Evolutionary conservation across 1,140 invertebrate species (phyloP).

Genomic region (Phymastichus coffea): DNA sequence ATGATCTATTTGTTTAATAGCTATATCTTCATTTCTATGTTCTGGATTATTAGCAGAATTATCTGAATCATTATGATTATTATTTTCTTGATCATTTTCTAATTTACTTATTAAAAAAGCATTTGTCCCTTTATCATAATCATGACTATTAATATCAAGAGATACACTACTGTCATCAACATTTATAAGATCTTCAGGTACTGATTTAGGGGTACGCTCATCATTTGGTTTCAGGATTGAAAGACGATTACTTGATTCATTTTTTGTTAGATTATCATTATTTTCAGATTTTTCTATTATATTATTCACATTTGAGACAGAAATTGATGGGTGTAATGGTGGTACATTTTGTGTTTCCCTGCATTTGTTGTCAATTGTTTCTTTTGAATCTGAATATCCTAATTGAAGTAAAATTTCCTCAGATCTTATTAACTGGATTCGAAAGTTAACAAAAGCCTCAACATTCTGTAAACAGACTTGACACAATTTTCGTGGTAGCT

Average conservation of each 20-base stretch:
- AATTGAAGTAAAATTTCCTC: conserved; percentile 19
- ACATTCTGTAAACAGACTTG: conserved; percentile 32
- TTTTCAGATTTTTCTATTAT: not conserved
- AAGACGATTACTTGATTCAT: not conserved
- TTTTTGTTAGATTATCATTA: no score
- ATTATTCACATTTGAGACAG: not conserved
- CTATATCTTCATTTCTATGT: conserved; percentile 10
- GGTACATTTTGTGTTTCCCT: not conserved
- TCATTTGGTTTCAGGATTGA: no score
- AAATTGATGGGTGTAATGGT: not conserved
- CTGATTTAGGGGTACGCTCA: not conserved
- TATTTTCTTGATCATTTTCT: conserved; percentile 33
- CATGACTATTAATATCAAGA: conserved; percentile 16
- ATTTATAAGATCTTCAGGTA: conserved; percentile 32
- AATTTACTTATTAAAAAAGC: conserved; percentile 9
- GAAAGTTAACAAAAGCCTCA: conserved; percentile 29
- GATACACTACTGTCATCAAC: conserved; percentile 32
- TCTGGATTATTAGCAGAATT: conserved; percentile 18
- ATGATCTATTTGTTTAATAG: conserved; percentile 29
- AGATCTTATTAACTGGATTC: conserved; percentile 28
- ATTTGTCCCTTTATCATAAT: conserved; percentile 24
- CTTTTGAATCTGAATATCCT: no score
- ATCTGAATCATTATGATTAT: conserved; percentile 28
- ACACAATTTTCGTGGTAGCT: conserved; percentile 26
- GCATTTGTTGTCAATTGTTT: not conserved